Evolutionary conservation across 1,140 invertebrate genomes (phyloP), one percentile per base, ranked within the genome.

Genomic region (Eufriesea mexicana): DNA sequence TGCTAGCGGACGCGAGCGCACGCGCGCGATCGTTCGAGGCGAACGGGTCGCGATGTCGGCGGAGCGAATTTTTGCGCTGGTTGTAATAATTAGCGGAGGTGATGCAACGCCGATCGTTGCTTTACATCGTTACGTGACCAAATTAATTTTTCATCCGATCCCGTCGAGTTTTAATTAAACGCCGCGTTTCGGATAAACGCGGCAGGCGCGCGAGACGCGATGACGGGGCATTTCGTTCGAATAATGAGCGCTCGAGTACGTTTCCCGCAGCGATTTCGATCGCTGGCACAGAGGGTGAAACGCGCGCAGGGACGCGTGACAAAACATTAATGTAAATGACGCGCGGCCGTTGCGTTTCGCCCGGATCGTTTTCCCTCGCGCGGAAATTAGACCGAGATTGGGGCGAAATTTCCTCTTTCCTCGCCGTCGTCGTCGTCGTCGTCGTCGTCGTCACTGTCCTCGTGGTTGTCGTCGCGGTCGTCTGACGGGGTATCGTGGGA

Each of bases 91-190:
- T 83, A 77, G 54, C 73, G 74, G 47, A 20, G 62, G 54, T 28
- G 74, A 83, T 77, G 73, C 74, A 77, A 67, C 74, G n/a, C 18
- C 74, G 73, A 83, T 76, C 62, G 25, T 23, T 47, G 74, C 74
- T 77, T 83, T 83, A 83, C 80, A 77, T 55, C 73, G 80, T 83
- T 83, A 83, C 80, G 80, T 83, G 80, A 83, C 74, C 80, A 70
- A 83, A 83, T 83, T 83, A 83, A 83, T 83, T 83, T 83, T 77
- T 77, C 80, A 61, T 67, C 74, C 64, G 80, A 68, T 45, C 47
- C 49, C 62, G 74, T 77, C 80, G 73, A 57, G 74, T 77, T 70
- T 76, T 77, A 77, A 83, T 83, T 77, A 81, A 81, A 81, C 79
- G 79, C 72, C 35, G 71, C 55, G 49, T 74, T 80, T 80, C 79